phyloP scores from a whole-genome alignment of 2,888 invertebrate genomes.

The Julus scandinavius region DNA sequence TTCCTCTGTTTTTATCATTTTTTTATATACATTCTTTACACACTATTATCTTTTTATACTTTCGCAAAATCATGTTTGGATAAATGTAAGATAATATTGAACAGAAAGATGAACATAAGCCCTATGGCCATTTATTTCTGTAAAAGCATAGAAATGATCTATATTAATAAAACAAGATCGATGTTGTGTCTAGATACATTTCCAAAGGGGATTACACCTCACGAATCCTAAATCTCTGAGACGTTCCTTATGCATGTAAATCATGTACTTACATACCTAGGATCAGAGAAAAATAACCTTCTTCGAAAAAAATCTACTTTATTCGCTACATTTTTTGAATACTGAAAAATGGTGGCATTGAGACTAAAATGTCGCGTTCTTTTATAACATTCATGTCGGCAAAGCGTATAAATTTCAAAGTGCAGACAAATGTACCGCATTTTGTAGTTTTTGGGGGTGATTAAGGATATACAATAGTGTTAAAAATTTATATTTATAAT shows the following conservation, averaged over 20 bases:
- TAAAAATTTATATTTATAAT: no score
- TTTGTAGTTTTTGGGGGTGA: no score
- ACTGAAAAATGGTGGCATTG: neutral
- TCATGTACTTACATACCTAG: neutral
- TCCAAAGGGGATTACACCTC: neutral
- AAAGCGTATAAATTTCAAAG: no score
- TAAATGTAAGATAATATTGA: conserved; percentile 17
- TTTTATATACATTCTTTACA: no score
- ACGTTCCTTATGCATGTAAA: neutral
- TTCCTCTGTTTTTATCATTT: neutral
- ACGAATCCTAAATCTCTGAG: neutral
- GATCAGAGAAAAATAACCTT: no score
- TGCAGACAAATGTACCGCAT: no score
- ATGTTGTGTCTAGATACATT: neutral
- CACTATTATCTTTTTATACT: no score
- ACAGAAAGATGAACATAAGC: neutral
- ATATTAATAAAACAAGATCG: neutral
- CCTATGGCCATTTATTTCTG: conserved; percentile 1
- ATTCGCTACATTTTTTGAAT: no score
- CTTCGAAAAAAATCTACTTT: no score
- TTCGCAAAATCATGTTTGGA: neutral
- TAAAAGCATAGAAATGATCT: neutral
- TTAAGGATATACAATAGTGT: no score
- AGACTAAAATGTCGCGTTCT: no score
- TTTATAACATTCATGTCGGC: no score